These are phyloP conservation scores for Hippoglossus hippoglossus DNA, from an alignment of 2,797 vertebrate species.

Conservation along the genomic window DNA sequence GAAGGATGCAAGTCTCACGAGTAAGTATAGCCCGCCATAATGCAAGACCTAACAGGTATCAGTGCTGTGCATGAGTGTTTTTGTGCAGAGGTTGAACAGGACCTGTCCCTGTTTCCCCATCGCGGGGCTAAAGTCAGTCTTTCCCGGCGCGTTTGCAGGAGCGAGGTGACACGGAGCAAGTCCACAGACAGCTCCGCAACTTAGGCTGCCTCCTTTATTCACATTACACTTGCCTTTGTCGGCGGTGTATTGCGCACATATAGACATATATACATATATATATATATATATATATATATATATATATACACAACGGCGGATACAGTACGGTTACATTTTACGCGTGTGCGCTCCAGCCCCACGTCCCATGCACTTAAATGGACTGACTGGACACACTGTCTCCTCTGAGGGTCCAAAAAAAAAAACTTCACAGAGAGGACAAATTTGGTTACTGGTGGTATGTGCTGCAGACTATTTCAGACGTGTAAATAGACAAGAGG, in stretches of 20 bases:
- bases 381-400: slow-evolving; percentile 22
- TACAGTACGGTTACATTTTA: background rate
- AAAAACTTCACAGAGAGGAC: slow-evolving; percentile 66
- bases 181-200: slow-evolving; percentile 60
- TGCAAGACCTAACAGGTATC: slow-evolving; percentile 53
- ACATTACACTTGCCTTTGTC: slow-evolving; percentile 4
- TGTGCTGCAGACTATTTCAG: slow-evolving; percentile 7
- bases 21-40: slow-evolving; percentile 77
- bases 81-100: slow-evolving; percentile 4
- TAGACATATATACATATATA: background rate
- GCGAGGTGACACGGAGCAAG: slow-evolving; percentile 38
- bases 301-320: background rate
- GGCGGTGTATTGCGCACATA: background rate
- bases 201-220: slow-evolving; percentile 42
- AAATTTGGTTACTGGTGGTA: background rate
- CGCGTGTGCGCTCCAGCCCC: slow-evolving; percentile 28
- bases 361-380: slow-evolving; percentile 30
- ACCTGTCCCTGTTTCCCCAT: slow-evolving; percentile 20
- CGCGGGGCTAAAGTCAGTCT: slow-evolving; percentile 22
- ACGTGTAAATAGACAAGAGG: slow-evolving; percentile 5
- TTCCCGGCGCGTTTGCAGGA: slow-evolving; percentile 16
- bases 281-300: background rate
- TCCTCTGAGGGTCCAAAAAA: slow-evolving; percentile 8
- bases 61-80: background rate
- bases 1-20: slow-evolving; percentile 65